Percentiles rank a stretch among this genome's conserved stretches.
phyloP scores from a whole-genome alignment of 1,140 invertebrate genomes.

The Bombus confusus region DNA sequence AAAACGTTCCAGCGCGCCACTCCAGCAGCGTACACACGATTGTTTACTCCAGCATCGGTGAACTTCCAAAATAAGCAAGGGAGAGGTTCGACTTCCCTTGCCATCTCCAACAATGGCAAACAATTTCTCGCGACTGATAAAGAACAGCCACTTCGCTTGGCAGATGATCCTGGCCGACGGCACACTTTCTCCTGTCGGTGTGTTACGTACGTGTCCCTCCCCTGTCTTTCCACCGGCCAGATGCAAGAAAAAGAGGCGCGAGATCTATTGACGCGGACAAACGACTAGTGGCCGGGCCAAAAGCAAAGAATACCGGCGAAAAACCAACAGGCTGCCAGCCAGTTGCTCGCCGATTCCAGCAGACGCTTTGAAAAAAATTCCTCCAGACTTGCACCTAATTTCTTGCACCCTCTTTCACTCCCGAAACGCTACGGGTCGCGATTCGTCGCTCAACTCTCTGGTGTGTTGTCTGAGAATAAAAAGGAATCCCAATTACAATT shows the following conservation, averaged over 20 bases:
- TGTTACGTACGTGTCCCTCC: neutral
- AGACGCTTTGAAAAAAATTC: neutral
- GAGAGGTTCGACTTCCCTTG: constrained; percentile 2
- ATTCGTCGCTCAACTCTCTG: neutral
- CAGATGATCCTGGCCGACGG: constrained; percentile 35
- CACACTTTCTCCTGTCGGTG: neutral
- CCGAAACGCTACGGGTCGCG: neutral
- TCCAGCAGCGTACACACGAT: neutral
- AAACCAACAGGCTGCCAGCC: constrained; percentile 37
- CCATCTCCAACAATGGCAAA: constrained; percentile 45
- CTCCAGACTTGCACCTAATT: no score
- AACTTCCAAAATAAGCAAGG: constrained; percentile 18
- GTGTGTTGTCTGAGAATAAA: no score
- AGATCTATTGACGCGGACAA: constrained; percentile 64
- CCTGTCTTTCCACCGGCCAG: neutral
- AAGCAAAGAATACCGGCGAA: constrained; percentile 21
- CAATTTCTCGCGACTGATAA: constrained; percentile 51
- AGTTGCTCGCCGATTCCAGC: constrained; percentile 1
- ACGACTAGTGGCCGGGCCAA: constrained; percentile 52
- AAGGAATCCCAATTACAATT: no score
- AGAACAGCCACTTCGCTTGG: constrained; percentile 50
- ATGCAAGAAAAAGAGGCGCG: constrained; percentile 47
- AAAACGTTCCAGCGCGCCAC: neutral
- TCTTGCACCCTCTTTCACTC: neutral
- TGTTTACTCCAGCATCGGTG: constrained; percentile 50